Evolutionary conservation across 2,888 invertebrate genomes (phyloP), one percentile per base, ranked within the genome.

Genomic region (Phlogophora meticulosa): DNA sequence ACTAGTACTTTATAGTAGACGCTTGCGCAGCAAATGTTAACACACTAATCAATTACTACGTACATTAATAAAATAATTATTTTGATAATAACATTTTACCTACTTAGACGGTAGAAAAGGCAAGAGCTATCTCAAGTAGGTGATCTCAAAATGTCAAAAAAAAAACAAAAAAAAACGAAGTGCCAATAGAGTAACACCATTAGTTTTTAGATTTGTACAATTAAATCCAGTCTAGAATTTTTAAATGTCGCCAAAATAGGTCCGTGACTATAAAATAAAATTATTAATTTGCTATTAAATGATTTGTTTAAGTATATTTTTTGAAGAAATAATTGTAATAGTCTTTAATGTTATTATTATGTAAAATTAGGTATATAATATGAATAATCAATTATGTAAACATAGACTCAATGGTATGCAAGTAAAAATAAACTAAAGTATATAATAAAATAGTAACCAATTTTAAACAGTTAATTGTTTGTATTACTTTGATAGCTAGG

Each of bases 181-280:
- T 93, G 93, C 93, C 93, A 93, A 93, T 87, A 91, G 87, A 65
- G 66, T 86, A 90, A 91, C 90, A 91, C 91, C 90, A 92, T 73
- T 91, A 91, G 85, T 70, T 64, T 60, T 52, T 72, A 72, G 59
- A 76, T 74, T 60, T 82, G 17, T 75, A 78, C 22, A 72, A 24
- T 49, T 62, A 17, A 62, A 60, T 56, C 65, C 51, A 34, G 20
- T 58, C 40, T 70, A 63, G 45, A 58, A 20, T 56, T 60, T 75
- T 51, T 65, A 51, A 63, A 61, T 72, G 57, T 61, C 51, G 69
- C 69, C 72, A 76, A 71, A 81, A 74, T 76, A 81, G 32, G 46
- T 65, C 36, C 42, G 51, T 61, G 36, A 17, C 38, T 60, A 32
- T 76, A 65, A 49, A 34, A 49, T 36, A 46, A 24, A n/a, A 20